Base-by-base conservation (phyloP, 2,113 vertebrate species). In the Microcebus tavaratra region DNA sequence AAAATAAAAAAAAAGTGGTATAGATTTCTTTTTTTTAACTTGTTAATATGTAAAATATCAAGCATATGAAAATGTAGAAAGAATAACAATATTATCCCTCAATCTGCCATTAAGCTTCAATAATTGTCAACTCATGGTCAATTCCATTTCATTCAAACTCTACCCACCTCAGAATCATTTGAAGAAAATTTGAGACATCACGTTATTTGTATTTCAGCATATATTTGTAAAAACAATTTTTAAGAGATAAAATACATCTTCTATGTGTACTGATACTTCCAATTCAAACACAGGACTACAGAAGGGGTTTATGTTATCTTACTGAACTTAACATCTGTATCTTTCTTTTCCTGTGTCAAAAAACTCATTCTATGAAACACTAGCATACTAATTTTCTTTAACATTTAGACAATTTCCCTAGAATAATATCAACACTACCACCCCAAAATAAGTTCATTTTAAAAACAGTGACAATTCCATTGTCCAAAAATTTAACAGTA, bases 1-100 rank as follows among this genome's bases (percentile, higher is more conserved):
- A 78, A 97, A 86, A 65, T 86, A 79, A 85, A 73, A 82, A 55
- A 91, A 88, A 72, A 82, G 48, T 86, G 10, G 36, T 83, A 4
- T 57, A 90, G 11, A 12, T 53, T 34, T 89, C 31, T 95, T 85
- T 36, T 88, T 7, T 78, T 76, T 34, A 88, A n/a, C 6, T 88
- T 95, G 10, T 80, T 93, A 78, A 68, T 53, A 31, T 31, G 31
- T 27, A 90, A 90, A 83, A 85, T 90, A 23, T 72, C 5, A 53
- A 94, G 50, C 18, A 53, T 34, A 92, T 25, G 14, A 0, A 78
- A 65, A 39, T 53, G 5, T 42, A 83, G 53, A 73, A 48, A 89
- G 55, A 81, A 85, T 55, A 61, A 59, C 31, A 89, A 93, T 92
- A 67, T 80, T 6, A 80, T 90, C 14, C 1, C n/a, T 83, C 12